Base-by-base conservation (phyloP, 1,140 invertebrate species). In the Elysia chlorotica region DNA sequence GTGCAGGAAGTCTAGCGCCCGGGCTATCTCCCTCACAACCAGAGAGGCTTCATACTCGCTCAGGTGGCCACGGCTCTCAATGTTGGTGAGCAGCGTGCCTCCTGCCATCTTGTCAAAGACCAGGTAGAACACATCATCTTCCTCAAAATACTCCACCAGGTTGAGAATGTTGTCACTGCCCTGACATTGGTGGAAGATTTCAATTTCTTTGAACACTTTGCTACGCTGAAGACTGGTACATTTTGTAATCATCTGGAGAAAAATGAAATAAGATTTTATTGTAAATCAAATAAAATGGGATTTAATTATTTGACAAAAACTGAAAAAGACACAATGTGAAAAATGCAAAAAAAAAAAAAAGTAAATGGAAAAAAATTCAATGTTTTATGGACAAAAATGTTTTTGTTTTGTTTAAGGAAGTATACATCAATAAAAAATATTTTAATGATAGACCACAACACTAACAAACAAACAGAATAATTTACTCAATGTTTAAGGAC, bases 21-120 rank as follows among this genome's bases (percentile, higher is more conserved):
- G 93, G n/a, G 97, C 96, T 56, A 99, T 93, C 88, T 99, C 96
- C 78, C 92, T 91, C 61, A 98, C 92, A 71, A 99, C 96, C 82
- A 95, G 91, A 78, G 95, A 95, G 41, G 97, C 97, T 87, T 98
- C 96, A 78, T 94, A 91, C 89, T 99, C 97, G 65, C 93, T 96
- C 88, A 99, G 96, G 85, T 95, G 94, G 37, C 93, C 91, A 79
- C 95, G 91, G 87, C 95, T 92, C 87, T 98, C 95, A 82, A 99
- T 99, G 78, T 96, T 93, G 6, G 92, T 91, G 69, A 99, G 90
- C 71, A 99, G 88, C 21, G 90, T 90, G 30, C 90, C 96, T 76
- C 97, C 96, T 85, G 95, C 93, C 83, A 98, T 92, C 89, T 98
- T 99, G 89, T 99, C 96, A 89, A 99, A 99, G 76, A 99, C 95